A percentile compares a stretch with the other conserved stretches of the same genome.
Evolutionary conservation across 1,140 invertebrate species (phyloP).

Genomic region (Aradophagus sp.): DNA sequence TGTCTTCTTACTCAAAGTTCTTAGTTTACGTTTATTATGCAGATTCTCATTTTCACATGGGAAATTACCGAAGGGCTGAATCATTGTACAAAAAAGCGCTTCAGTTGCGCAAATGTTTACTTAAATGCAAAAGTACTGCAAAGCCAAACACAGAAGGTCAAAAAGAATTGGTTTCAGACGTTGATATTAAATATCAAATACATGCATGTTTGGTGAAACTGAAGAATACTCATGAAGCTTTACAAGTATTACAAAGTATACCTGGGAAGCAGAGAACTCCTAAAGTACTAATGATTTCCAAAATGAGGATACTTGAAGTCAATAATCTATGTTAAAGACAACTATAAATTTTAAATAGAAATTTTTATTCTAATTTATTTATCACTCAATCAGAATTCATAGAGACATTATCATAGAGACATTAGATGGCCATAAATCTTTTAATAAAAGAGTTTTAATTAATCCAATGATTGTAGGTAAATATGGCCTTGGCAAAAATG

Average conservation of each 20-base stretch:
- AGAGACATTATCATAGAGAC: too few species aligned
- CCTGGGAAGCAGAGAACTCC: constrained; percentile 81
- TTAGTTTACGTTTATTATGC: constrained; percentile 81
- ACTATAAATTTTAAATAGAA: constrained; percentile 12
- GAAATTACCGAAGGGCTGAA: constrained; percentile 82
- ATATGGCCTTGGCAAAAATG: constrained; percentile 83
- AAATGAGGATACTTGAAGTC: constrained; percentile 9
- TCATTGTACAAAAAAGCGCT: constrained; percentile 80
- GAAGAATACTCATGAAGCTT: constrained; percentile 79
- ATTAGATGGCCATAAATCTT: too few species aligned
- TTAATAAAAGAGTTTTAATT: too few species aligned
- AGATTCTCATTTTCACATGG: constrained; percentile 80
- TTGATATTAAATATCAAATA: constrained; percentile 86
- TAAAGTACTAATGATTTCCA: constrained; percentile 72
- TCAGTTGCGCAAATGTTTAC: constrained; percentile 80
- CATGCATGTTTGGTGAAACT: constrained; percentile 81
- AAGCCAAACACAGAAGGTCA: constrained; percentile 73
- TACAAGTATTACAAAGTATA: constrained; percentile 81
- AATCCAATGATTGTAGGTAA: constrained; percentile 72
- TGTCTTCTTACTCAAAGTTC: constrained; percentile 77
- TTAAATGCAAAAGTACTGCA: constrained; percentile 77
- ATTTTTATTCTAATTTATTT: constrained; percentile 7
- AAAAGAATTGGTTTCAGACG: constrained; percentile 75
- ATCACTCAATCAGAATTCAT: too few species aligned
- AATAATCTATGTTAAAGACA: too few species aligned